These are phyloP conservation scores for Argyrosomus japonicus DNA, from an alignment of 2,113 vertebrate genomes.

Conservation along the genomic window DNA sequence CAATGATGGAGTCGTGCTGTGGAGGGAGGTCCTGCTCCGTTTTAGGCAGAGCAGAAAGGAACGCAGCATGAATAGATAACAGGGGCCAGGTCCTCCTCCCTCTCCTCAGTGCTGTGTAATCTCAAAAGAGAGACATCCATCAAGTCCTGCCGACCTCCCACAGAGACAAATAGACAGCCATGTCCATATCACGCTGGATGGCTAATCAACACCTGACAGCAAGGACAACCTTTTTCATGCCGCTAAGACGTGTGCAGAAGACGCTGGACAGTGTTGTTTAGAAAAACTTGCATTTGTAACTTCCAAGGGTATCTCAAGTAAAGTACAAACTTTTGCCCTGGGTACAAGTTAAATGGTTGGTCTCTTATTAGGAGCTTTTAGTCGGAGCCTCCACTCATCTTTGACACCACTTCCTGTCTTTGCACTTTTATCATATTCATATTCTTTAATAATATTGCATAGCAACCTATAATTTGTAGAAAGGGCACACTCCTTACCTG, in stretches of 20 bases:
- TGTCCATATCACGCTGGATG: slow-evolving; percentile 65
- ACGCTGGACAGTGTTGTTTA: slow-evolving; percentile 41
- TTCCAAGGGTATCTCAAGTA: slow-evolving; percentile 68
- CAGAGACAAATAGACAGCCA: slow-evolving; percentile 60
- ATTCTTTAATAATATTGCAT: slow-evolving; percentile 61
- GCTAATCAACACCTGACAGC: slow-evolving; percentile 71
- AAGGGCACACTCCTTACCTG: slow-evolving; percentile 64
- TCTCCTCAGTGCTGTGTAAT: slow-evolving; percentile 49
- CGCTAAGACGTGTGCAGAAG: slow-evolving; percentile 20
- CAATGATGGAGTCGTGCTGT: slow-evolving; percentile 62
- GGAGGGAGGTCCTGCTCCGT: slow-evolving; percentile 67
- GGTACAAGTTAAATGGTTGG: slow-evolving; percentile 20
- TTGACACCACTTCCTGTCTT: slow-evolving; percentile 25
- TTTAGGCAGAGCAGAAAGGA: slow-evolving; percentile 67
- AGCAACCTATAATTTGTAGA: slow-evolving; percentile 69
- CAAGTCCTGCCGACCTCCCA: slow-evolving; percentile 61
- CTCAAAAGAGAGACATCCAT: slow-evolving; percentile 75
- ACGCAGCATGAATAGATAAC: slow-evolving; percentile 69
- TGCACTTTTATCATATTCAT: slow-evolving; percentile 56
- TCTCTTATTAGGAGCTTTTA: slow-evolving; percentile 39
- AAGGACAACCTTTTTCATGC: slow-evolving; percentile 66
- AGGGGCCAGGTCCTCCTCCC: slow-evolving; percentile 44
- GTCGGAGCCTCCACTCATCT: slow-evolving; percentile 11
- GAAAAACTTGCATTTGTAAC: slow-evolving; percentile 52
- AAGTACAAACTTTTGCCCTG: slow-evolving; percentile 37